Base-by-base conservation (phyloP, 2,113 vertebrate species). In the Myrmecophaga tridactyla region DNA sequence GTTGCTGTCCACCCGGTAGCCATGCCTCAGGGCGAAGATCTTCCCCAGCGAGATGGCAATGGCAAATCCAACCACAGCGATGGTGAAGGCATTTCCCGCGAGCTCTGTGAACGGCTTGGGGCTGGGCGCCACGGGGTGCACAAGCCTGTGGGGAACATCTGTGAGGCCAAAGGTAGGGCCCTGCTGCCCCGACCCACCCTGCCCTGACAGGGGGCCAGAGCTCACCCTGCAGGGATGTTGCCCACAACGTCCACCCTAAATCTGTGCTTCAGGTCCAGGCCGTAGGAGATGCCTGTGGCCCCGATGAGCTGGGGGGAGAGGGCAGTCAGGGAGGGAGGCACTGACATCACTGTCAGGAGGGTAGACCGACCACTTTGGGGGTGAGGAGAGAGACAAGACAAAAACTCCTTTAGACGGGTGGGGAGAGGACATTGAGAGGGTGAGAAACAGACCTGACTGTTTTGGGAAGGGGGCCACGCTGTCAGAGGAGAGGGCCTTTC, bases 1-100 rank as follows among this genome's bases (percentile, higher is more conserved):
- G 97, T 99, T 99, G 98, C 99, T 99, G 97, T 99, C 99, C 96
- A 99, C 99, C 83, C 98, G 99, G 98, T 99, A 99, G 87, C 99
- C 99, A 0, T 99, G 99, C 97, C 99, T 99, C 27, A 99, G 97
- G 46, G 99, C 99, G 62, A 99, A 99, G 97, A 99, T 99, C 97
- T 99, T 98, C 65, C 99, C 99, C 92, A 99, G 97, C 0, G 99
- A 99, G 97, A 99, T 99, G 96, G 99, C 99, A 27, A 99, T 99
- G 96, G 99, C 99, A 0, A 99, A 99, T 29, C 99, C 99, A 10
- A 99, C 99, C 84, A 99, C 98, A 0, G 99, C 97, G 4, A 99
- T 98, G 96, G 99, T 98, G 1, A 99, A 99, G 69, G 99, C 99
- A 0, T 99, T 99, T 11, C 99, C 99, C 0, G 98, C 97, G 62